phyloP scores from a whole-genome alignment of 1,140 invertebrate genomes.

The Rhagoletis zephyria region DNA sequence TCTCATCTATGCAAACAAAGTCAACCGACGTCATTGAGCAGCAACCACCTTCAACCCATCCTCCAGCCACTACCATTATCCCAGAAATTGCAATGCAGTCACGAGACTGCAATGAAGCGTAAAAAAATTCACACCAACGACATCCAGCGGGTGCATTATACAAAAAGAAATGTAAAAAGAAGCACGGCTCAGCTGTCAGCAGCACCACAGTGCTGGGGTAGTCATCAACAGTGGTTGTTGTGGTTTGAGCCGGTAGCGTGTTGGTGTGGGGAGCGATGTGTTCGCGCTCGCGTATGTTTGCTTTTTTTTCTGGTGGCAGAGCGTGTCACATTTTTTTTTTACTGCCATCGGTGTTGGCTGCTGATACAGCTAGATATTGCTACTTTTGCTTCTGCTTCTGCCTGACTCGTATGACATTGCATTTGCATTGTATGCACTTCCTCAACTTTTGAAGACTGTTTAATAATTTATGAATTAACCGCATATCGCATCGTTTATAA shows the following conservation, averaged over 20 bases:
- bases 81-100: conserved; percentile 12
- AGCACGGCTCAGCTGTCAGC: not conserved
- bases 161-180: not conserved
- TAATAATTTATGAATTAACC: conserved; percentile 51
- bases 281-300: not conserved
- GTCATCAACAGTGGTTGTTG: not conserved
- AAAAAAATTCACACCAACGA: not conserved
- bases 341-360: not conserved
- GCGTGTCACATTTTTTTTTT: conserved; percentile 42
- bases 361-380: too few species aligned
- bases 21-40: not conserved
- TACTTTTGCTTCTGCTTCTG: not conserved
- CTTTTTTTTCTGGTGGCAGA: not conserved
- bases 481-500: not conserved
- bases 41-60: not conserved
- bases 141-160: not conserved
- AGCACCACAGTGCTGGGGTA: not conserved
- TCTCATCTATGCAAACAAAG: not conserved
- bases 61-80: not conserved
- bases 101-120: conserved; percentile 34
- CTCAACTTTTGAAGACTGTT: not conserved
- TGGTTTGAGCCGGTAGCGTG: not conserved
- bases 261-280: not conserved
- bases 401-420: not conserved
- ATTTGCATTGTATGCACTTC: conserved; percentile 43